These are phyloP conservation scores for Helicolenus hilgendorfi DNA, from an alignment of 2,797 vertebrate genomes.

Conservation along the genomic window DNA sequence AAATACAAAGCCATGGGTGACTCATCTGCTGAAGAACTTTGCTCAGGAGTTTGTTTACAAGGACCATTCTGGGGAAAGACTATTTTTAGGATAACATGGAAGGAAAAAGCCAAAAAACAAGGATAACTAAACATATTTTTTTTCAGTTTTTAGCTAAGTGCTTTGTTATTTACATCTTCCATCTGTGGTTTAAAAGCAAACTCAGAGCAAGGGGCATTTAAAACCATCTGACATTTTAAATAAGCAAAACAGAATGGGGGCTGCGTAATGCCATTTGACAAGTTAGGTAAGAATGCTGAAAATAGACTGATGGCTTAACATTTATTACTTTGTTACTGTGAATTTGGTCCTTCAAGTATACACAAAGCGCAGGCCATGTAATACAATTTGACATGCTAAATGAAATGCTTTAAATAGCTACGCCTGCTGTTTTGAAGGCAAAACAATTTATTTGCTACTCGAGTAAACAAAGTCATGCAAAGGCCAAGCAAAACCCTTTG, in stretches of 20 bases:
- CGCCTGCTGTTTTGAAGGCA: conserved; percentile 61
- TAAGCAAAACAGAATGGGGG: conserved; percentile 24
- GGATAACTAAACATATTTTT: conserved; percentile 1
- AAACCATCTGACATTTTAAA: conserved; percentile 52
- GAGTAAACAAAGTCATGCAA: conserved; percentile 74
- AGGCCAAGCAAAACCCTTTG: conserved; percentile 75
- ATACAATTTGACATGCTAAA: conserved; percentile 82
- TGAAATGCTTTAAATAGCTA: conserved; percentile 75
- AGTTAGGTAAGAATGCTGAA: conserved; percentile 51
- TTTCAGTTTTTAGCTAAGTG: not conserved
- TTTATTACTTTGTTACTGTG: conserved; percentile 59
- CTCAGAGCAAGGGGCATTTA: conserved; percentile 15
- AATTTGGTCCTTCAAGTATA: conserved; percentile 51
- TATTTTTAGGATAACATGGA: conserved; percentile 6
- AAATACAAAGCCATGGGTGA: conserved; percentile 23
- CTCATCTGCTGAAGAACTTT: conserved; percentile 3
- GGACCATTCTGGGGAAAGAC: not conserved
- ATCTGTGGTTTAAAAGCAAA: conserved; percentile 47
- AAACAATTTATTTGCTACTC: conserved; percentile 60
- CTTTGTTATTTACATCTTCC: conserved; percentile 43
- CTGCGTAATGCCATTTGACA: conserved; percentile 58
- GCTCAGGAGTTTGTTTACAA: conserved; percentile 30
- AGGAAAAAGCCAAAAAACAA: not conserved
- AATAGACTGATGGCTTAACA: conserved; percentile 69
- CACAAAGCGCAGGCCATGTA: conserved; percentile 65